Conservation (phyloP, 1,140 invertebrate genomes). For the Andricus grossulariae region DNA sequence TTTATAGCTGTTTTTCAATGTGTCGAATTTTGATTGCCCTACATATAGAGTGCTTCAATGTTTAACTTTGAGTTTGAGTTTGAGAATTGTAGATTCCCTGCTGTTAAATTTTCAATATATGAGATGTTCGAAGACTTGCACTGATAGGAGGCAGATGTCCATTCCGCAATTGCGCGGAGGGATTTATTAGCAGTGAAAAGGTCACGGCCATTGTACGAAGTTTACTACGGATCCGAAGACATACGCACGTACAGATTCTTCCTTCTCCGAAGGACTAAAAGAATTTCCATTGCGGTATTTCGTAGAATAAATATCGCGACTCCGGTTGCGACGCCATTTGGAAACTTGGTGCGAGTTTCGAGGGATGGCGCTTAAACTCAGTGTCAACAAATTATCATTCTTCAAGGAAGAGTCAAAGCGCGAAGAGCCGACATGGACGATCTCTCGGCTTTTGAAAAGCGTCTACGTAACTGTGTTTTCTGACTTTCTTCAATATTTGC, state of each 20-base stretch:
- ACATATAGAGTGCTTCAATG: too few relatives aligned
- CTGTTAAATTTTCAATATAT: not conserved
- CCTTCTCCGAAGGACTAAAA: conserved; percentile 6
- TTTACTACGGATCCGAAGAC: conserved; percentile 17
- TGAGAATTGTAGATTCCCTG: too few relatives aligned
- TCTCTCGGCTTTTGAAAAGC: conserved; percentile 7
- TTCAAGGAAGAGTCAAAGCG: conserved; percentile 47
- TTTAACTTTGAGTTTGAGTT: too few relatives aligned
- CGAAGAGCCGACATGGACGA: conserved; percentile 11
- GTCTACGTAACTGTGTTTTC: conserved; percentile 23
- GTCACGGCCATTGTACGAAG: conserved; percentile 11
- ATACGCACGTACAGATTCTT: conserved; percentile 1
- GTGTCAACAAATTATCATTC: conserved; percentile 52
- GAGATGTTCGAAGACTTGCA: not conserved
- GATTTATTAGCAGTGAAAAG: conserved; percentile 16
- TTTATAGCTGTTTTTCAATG: too few relatives aligned
- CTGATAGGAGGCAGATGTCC: not conserved
- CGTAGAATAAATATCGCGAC: conserved; percentile 46
- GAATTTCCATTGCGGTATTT: conserved; percentile 41
- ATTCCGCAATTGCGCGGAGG: conserved; percentile 3
- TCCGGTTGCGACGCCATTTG: conserved; percentile 39
- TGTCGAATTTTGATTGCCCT: too few relatives aligned
- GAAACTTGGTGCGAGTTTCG: conserved; percentile 40
- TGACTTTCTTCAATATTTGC: conserved; percentile 1
- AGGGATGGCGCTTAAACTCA: conserved; percentile 45